A percentile compares a stretch with the other conserved stretches of the same genome.
These are phyloP conservation scores for Leptoclinus maculatus DNA, from an alignment of 2,797 vertebrate genomes.

Conservation along the genomic window DNA sequence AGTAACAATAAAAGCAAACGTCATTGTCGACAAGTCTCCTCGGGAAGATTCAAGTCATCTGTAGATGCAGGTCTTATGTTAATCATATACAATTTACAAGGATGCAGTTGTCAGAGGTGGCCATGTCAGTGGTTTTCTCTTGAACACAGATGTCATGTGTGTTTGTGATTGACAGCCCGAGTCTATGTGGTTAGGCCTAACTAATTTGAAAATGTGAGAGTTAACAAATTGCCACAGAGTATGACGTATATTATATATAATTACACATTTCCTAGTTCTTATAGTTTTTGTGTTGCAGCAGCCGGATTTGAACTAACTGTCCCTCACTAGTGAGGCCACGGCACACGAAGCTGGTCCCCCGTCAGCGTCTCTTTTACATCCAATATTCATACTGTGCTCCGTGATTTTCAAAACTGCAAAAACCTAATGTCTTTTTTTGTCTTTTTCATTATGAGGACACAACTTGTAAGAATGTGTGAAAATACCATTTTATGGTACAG, in stretches of 20 bases:
- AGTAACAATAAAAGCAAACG: no score
- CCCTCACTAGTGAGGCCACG: neutral
- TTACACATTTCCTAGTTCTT: neutral
- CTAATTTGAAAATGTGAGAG: neutral
- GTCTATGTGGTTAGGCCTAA: neutral
- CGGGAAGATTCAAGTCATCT: neutral
- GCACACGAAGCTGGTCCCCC: slow-evolving; percentile 1
- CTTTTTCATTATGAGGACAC: slow-evolving; percentile 6
- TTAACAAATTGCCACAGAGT: neutral
- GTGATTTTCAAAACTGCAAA: neutral
- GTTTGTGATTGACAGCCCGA: neutral
- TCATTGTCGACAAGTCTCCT: neutral
- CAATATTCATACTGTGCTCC: neutral
- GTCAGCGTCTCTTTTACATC: neutral
- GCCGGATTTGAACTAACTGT: neutral
- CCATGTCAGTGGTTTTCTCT: neutral
- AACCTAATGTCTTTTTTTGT: neutral
- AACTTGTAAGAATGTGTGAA: slow-evolving; percentile 1
- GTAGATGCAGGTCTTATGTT: neutral
- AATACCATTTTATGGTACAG: neutral
- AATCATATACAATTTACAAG: neutral
- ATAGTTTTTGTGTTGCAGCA: neutral
- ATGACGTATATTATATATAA: neutral
- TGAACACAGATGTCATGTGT: neutral
- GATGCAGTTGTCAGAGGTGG: neutral